Conservation (phyloP, 2,888 invertebrate genomes). For the Sesia bembeciformis region DNA sequence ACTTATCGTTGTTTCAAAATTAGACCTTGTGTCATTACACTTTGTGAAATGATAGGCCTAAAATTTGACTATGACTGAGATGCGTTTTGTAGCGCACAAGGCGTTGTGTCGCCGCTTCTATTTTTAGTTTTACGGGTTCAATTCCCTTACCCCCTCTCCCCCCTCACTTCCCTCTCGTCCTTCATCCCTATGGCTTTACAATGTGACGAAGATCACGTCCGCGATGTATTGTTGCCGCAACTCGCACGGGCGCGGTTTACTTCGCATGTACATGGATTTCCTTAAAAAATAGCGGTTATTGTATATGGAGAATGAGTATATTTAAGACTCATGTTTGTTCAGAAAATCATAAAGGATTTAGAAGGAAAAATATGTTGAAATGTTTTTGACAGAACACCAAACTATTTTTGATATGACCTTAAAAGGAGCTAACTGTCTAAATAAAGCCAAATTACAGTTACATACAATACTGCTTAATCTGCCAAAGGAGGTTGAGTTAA, state of each 20-base stretch:
- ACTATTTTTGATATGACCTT: too few relatives aligned
- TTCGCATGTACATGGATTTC: neutral
- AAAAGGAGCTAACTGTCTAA: too few relatives aligned
- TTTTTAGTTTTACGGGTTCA: slow-evolving; percentile 68
- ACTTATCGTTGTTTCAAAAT: neutral
- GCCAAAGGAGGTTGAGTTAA: too few relatives aligned
- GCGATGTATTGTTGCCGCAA: neutral
- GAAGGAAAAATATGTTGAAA: too few relatives aligned
- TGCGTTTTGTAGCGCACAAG: slow-evolving; percentile 1
- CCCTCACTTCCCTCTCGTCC: slow-evolving; percentile 20
- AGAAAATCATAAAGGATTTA: too few relatives aligned
- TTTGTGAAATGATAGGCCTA: neutral
- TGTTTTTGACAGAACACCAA: too few relatives aligned
- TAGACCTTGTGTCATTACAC: neutral
- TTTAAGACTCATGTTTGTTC: too few relatives aligned
- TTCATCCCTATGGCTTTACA: slow-evolving; percentile 11
- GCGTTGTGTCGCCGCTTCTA: slow-evolving; percentile 50
- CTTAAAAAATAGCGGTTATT: neutral
- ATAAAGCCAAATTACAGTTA: too few relatives aligned
- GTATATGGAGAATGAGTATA: too few relatives aligned
- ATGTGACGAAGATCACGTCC: neutral
- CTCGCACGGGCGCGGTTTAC: neutral
- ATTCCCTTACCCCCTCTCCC: slow-evolving; percentile 35
- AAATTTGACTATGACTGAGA: neutral
- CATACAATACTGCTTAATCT: too few relatives aligned